A percentile compares a stretch with the other conserved stretches of the same genome.
These are phyloP conservation scores for Austrofundulus limnaeus DNA, from an alignment of 2,113 vertebrate genomes.

Conservation along the genomic window DNA sequence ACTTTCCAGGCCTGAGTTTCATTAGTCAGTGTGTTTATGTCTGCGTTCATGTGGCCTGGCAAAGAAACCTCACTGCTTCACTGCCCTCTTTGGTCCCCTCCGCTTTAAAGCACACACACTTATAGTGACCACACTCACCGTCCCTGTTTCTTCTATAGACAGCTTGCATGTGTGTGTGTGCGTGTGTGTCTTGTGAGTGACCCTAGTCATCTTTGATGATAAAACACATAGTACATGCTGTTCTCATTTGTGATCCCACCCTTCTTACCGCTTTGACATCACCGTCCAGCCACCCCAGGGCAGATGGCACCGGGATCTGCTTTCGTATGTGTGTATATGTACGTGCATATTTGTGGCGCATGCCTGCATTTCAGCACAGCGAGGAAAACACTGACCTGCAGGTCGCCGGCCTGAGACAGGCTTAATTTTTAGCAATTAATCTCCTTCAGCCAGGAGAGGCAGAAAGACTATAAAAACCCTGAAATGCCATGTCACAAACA, in stretches of 20 bases:
- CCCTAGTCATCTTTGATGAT: conserved; percentile 70
- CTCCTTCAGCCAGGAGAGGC: conserved; percentile 59
- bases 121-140: conserved; percentile 60
- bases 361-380: conserved; percentile 49
- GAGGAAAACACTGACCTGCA: conserved; percentile 62
- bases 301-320: conserved; percentile 67
- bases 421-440: conserved; percentile 82
- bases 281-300: conserved; percentile 52
- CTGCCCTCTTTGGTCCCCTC: conserved; percentile 72
- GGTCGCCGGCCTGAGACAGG: conserved; percentile 72
- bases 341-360: conserved; percentile 20
- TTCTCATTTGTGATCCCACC: conserved; percentile 69
- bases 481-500: conserved; percentile 37
- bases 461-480: conserved; percentile 55
- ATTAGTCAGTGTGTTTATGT: conserved; percentile 82
- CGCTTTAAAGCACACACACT: conserved; percentile 17
- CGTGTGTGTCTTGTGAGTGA: conserved; percentile 28
- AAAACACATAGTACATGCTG: conserved; percentile 73
- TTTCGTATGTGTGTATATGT: conserved; percentile 28
- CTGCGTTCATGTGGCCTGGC: conserved; percentile 81
- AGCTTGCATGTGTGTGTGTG: conserved; percentile 47
- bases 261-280: conserved; percentile 54
- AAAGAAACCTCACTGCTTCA: conserved; percentile 68
- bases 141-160: conserved; percentile 53
- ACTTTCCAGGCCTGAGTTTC: conserved; percentile 77